These are phyloP conservation scores for Bovichtus variegatus DNA, from an alignment of 2,797 vertebrate species.

Conservation along the genomic window DNA sequence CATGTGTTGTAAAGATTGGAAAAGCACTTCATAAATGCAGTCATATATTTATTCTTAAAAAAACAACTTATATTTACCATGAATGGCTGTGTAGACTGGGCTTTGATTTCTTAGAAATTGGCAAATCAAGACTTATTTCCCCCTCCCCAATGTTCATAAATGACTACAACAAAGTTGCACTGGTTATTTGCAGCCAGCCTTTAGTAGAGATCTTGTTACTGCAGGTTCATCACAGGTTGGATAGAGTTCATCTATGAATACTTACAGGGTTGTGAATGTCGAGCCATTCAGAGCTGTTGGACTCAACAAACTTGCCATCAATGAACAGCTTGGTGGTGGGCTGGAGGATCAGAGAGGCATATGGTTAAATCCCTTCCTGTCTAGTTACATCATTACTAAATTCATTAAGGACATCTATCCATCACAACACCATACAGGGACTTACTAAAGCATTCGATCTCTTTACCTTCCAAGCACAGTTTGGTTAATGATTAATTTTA, in stretches of 20 bases:
- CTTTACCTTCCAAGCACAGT: background rate
- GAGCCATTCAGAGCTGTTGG: slow-evolving; percentile 94
- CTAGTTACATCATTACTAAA: slow-evolving; percentile 19
- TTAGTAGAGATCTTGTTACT: slow-evolving; percentile 6
- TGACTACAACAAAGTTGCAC: background rate
- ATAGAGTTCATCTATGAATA: slow-evolving; percentile 47
- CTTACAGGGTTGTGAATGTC: slow-evolving; percentile 98
- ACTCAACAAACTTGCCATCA: slow-evolving; percentile 97
- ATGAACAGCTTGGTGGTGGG: slow-evolving; percentile 97
- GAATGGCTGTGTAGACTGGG: background rate
- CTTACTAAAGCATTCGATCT: background rate
- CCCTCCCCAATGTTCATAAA: background rate
- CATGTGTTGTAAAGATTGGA: no score
- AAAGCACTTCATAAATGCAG: no score
- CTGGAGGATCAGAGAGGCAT: slow-evolving; percentile 77
- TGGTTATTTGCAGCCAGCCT: slow-evolving; percentile 22
- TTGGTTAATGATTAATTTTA: background rate
- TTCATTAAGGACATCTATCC: slow-evolving; percentile 25
- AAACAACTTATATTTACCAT: no score
- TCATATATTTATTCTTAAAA: no score
- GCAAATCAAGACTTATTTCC: slow-evolving; percentile 20
- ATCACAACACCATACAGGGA: slow-evolving; percentile 5
- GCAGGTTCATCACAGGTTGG: slow-evolving; percentile 8
- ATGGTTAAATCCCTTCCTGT: slow-evolving; percentile 34
- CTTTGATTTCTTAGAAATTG: slow-evolving; percentile 26